Evolutionary conservation across 2,797 vertebrate genomes (phyloP), one percentile per base, ranked within the genome.

Genomic region (Myripristis murdjan): DNA sequence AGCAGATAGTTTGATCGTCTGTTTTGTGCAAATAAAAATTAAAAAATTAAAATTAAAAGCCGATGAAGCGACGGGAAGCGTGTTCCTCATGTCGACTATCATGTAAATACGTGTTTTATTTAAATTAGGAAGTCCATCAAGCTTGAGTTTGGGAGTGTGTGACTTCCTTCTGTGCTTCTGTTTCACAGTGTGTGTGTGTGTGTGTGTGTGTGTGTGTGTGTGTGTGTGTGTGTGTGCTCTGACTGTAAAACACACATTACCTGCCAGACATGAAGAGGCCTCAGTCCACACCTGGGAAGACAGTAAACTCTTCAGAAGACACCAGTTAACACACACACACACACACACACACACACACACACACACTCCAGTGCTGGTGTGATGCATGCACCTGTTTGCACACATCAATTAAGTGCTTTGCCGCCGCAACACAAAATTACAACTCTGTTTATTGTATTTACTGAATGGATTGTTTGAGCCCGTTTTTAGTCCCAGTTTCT

Each of bases 221-320:
- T 79, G 37, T 81, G 20, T 26, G 18, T 59, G 28, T 52, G 52
- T 22, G 48, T 52, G 54, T 10, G 37, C n/a, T n/a, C n/a, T 2
- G 26, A 37, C 63, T 26, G 67, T 65, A 73, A 77, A 73, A 77
- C 65, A 65, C 39, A 28, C n/a, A n/a, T 31, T 44, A 31, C 54
- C 51, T 73, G 64, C 68, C 72, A 71, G 70, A 28, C 59, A 67
- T 73, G 53, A 79, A 76, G 39, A 79, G 23, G 60, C 43, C 60
- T 35, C 53, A 89, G 90, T 95, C 96, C 94, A 94, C 95, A 95
- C 93, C 92, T 95, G 90, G 91, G 93, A 93, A 93, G 94, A 93
- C 93, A 92, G 90, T 79, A 89, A 90, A 92, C 92, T 93, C 91
- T 89, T 68, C 18, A 90, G 90, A 94, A 91, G 89, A 85, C 94